A percentile compares a stretch with the other conserved stretches of the same genome.
These are phyloP conservation scores for Unio delphinus DNA, from an alignment of 2,888 invertebrate species.

Conservation along the genomic window DNA sequence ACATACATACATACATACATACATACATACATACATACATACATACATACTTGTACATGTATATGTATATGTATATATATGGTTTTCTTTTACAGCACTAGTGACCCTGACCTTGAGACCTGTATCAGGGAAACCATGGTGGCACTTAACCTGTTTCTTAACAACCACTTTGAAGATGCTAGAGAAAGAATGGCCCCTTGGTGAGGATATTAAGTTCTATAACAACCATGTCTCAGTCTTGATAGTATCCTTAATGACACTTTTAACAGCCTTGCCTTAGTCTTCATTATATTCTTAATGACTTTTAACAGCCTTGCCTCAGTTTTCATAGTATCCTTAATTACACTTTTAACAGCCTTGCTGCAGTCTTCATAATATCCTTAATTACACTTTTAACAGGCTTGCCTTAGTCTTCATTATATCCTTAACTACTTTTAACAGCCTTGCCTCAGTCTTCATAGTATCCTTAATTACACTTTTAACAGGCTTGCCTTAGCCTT, in stretches of 20 bases:
- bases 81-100: constrained; percentile 22
- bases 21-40: too few relatives aligned
- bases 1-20: too few relatives aligned
- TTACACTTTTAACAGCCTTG: background rate
- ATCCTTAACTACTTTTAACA: too few relatives aligned
- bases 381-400: too few relatives aligned
- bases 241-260: background rate
- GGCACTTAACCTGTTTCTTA: constrained; percentile 91
- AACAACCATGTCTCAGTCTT: background rate
- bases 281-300: background rate
- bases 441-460: too few relatives aligned
- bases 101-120: constrained; percentile 74
- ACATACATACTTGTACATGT: too few relatives aligned
- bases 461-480: too few relatives aligned
- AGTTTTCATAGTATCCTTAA: background rate
- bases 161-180: constrained; percentile 90
- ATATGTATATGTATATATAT: too few relatives aligned
- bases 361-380: too few relatives aligned
- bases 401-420: too few relatives aligned
- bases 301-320: background rate
- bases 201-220: constrained; percentile 70
- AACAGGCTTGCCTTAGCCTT: too few relatives aligned
- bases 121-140: constrained; percentile 84
- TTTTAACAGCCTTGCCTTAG: background rate
- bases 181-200: constrained; percentile 84